Base-by-base conservation (phyloP, 2,888 invertebrate genomes). In the Morpho helenor region DNA sequence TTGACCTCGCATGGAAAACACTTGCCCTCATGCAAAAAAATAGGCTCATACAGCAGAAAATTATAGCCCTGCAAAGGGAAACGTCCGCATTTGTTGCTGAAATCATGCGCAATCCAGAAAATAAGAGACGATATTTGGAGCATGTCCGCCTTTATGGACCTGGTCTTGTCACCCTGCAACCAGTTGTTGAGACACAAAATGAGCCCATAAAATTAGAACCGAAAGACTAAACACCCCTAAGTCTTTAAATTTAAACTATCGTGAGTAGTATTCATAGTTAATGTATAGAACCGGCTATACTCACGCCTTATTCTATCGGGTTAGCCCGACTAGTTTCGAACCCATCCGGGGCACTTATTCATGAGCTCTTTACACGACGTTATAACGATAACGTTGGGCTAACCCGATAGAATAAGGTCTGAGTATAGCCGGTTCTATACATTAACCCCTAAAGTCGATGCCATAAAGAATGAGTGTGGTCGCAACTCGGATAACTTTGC, bases 1-100 rank as follows among this genome's bases (percentile, higher is more conserved):
- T 94, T 40, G 92, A 93, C 55, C 91, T 94, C 7, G 94, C 94
- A 5, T 87, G 93, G 76, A 92, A 92, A 71, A 94, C 94, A 0
- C 91, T 94, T 46, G 91, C 91, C 8, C 80, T 94, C 23, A 91
- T 94, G 84, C 91, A 92, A 62, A 92, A 92, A 63, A 94, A 94
- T 77, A 91, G 87, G 62, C 70, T 92, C 47, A 87, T 94, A 59
- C 93, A 94, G 68, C 88, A 91, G 61, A 92, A 93, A 67, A 84
- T 94, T 57, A 84, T 92, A 7, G 92, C 90, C 40, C 72, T 94
- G 44, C 93, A 93, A 68, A 83, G 91, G 59, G 94, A 94, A 78
- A 94, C 94, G 0, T 88, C 92, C 4, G 91, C 92, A 59, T 94
- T 93, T 66, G 91, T 94, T 16, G 84, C 92, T 45, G 86, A 92